Evolutionary conservation across 2,113 vertebrate genomes (phyloP).

Genomic region (Bubo blakistoni): DNA sequence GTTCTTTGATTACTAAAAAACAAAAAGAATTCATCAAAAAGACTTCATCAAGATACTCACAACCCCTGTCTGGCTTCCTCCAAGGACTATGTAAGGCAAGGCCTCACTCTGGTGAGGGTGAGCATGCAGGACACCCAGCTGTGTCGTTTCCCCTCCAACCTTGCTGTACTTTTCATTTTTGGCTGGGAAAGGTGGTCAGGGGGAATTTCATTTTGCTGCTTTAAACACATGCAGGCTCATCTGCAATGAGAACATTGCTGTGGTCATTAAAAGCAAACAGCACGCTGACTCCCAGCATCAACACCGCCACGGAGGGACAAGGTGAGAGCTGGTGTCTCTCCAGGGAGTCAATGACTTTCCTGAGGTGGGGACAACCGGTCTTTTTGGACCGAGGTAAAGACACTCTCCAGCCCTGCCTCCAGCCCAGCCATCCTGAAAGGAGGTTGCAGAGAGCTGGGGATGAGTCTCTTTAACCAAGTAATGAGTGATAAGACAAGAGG

Average conservation of each 20-base stretch:
- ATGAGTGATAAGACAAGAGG: too few species aligned
- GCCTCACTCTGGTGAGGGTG: too few species aligned
- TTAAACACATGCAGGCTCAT: background rate
- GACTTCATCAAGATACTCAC: background rate
- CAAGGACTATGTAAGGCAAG: background rate
- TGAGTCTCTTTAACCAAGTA: too few species aligned
- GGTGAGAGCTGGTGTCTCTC: background rate
- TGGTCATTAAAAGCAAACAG: background rate
- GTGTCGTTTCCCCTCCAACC: background rate
- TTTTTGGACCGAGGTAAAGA: accelerated
- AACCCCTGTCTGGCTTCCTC: background rate
- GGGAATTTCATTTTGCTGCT: background rate
- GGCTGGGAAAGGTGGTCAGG: background rate
- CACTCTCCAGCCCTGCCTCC: background rate
- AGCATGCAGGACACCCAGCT: background rate
- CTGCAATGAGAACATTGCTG: slow-evolving; percentile 5
- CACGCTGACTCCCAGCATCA: background rate
- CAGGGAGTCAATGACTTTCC: background rate
- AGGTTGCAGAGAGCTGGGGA: too few species aligned
- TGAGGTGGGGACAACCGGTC: background rate
- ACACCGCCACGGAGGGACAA: background rate
- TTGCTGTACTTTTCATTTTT: background rate
- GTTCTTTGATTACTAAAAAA: background rate
- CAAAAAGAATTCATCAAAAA: background rate
- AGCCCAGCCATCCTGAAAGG: background rate